Conservation (phyloP, 2,797 vertebrate species). For the Aplochiton taeniatus region DNA sequence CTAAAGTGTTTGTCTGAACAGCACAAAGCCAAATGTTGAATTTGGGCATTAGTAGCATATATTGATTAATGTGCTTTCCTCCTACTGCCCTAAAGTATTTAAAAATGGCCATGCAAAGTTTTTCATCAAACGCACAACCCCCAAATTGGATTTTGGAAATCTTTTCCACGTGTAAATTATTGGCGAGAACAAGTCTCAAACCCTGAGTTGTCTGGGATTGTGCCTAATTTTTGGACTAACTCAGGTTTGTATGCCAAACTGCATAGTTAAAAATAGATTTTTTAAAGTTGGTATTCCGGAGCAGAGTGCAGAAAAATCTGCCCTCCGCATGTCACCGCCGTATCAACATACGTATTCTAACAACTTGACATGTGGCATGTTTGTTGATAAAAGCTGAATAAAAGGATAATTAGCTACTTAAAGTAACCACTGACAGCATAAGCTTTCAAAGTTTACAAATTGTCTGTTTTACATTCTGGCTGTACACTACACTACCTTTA, state of each 20-base stretch:
- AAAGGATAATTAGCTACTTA: conserved; percentile 27
- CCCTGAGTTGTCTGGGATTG: too few relatives aligned
- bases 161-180: too few relatives aligned
- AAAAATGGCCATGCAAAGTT: too few relatives aligned
- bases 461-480: conserved; percentile 18
- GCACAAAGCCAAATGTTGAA: too few relatives aligned
- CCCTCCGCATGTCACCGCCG: conserved; percentile 20
- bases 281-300: conserved; percentile 6
- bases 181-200: too few relatives aligned
- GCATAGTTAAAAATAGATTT: conserved; percentile 6
- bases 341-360: conserved; percentile 20
- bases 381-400: conserved; percentile 26
- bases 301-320: conserved; percentile 23
- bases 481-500: background rate
- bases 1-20: too few relatives aligned
- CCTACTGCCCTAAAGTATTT: too few relatives aligned
- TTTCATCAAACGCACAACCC: too few relatives aligned
- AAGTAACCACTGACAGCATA: conserved; percentile 25
- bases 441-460: conserved; percentile 28
- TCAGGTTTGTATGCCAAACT: background rate
- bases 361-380: conserved; percentile 18
- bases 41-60: too few relatives aligned
- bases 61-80: too few relatives aligned
- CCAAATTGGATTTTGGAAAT: too few relatives aligned
- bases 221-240: background rate